A percentile compares a stretch with the other conserved stretches of the same genome.
Conservation (phyloP, 2,888 invertebrate genomes). For the Drosophila testacea region DNA sequence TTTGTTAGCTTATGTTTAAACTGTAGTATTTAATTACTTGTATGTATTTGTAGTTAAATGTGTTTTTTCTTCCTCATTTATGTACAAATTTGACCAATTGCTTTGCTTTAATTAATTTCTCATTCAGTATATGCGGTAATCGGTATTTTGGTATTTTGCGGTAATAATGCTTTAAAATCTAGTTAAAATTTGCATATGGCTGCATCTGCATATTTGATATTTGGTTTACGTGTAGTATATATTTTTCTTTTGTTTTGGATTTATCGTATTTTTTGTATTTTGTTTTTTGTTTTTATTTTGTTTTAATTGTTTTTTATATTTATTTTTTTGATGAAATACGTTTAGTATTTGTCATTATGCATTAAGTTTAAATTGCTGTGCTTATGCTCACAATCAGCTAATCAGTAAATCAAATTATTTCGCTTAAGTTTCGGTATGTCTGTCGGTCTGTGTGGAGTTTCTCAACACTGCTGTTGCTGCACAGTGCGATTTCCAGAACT, state of each 20-base stretch:
- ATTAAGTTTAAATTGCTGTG: conserved; percentile 45
- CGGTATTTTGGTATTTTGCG: conserved; percentile 67
- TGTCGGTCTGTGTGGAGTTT: conserved; percentile 41
- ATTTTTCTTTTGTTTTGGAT: conserved; percentile 33
- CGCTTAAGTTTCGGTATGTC: conserved; percentile 31
- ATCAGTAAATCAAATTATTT: conserved; percentile 59
- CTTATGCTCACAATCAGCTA: conserved; percentile 56
- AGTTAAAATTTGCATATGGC: conserved; percentile 80
- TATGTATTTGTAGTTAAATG: conserved; percentile 72
- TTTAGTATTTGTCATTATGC: conserved; percentile 36
- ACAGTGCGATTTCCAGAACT: conserved; percentile 46
- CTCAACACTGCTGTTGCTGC: conserved; percentile 41
- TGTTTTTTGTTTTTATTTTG: conserved; percentile 22
- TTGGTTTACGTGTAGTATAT: conserved; percentile 67
- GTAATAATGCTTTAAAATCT: conserved; percentile 81
- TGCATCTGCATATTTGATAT: conserved; percentile 73
- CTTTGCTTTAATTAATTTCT: conserved; percentile 31
- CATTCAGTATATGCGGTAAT: conserved; percentile 63
- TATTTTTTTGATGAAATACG: conserved; percentile 36
- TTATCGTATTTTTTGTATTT: conserved; percentile 28
- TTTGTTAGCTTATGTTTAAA: conserved; percentile 72
- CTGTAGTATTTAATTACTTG: conserved; percentile 78
- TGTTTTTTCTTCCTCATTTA: conserved; percentile 44
- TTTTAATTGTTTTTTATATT: conserved; percentile 26
- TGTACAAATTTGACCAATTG: conserved; percentile 73